Evolutionary conservation across 2,888 invertebrate species (phyloP).

Genomic region (Priocnemis perturbator): DNA sequence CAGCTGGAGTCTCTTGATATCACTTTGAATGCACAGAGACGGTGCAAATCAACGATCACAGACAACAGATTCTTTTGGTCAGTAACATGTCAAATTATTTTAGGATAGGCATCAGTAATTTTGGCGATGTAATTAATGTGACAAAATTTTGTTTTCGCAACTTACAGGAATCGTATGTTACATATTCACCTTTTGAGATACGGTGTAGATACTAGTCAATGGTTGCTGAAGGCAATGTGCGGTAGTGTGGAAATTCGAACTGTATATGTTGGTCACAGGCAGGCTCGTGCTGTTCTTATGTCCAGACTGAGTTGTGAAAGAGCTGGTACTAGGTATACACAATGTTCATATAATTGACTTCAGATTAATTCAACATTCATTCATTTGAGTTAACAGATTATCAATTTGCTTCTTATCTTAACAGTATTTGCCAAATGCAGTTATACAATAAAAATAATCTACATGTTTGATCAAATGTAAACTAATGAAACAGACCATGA

Average conservation of each 20-base stretch:
- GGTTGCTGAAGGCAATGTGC: conserved; percentile 97
- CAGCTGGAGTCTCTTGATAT: conserved; percentile 85
- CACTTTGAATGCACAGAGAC: conserved; percentile 94
- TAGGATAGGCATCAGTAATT: neutral
- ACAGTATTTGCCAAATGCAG: neutral
- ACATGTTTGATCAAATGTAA: too few relatives aligned
- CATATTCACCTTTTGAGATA: conserved; percentile 94
- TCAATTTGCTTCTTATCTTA: too few relatives aligned
- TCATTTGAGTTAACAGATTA: too few relatives aligned
- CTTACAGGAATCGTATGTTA: conserved; percentile 91
- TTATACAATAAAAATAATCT: neutral
- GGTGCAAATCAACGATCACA: conserved; percentile 85
- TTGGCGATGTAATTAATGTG: neutral
- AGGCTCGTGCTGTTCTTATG: conserved; percentile 95
- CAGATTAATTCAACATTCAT: neutral
- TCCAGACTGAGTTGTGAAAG: conserved; percentile 98
- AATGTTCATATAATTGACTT: neutral
- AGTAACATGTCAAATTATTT: conserved; percentile 41
- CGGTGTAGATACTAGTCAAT: conserved; percentile 92
- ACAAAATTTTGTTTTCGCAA: conserved; percentile 10
- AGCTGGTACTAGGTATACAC: conserved; percentile 89
- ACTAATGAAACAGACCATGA: neutral
- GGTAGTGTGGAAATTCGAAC: conserved; percentile 98
- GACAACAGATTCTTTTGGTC: conserved; percentile 99
- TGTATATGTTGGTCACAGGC: conserved; percentile 97